Base-by-base conservation (phyloP, 2,113 vertebrate species). In the Nycticebus coucang region DNA sequence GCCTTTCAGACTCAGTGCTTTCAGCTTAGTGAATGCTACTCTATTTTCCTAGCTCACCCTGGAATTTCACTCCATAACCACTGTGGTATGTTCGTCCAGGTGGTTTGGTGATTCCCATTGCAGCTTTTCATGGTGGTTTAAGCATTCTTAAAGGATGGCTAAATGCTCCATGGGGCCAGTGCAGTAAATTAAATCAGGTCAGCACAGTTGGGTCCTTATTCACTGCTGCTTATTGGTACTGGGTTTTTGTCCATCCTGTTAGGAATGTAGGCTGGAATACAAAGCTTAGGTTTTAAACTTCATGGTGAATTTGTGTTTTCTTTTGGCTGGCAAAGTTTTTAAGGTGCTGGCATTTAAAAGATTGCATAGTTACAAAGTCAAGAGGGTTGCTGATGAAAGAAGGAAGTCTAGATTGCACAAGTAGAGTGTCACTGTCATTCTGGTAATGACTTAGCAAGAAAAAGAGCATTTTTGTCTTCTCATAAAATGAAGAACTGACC, bases 61-160 rank as follows among this genome's bases (percentile, higher is more conserved):
- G 15, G 94, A 95, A 81, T 96, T 79, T 97, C 82, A 96, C 96
- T 93, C 87, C 86, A 72, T 90, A 95, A 89, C 95, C 94, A 95
- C 86, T 95, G 95, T 97, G 94, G 86, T 92, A 60, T 97, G 22
- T 94, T 89, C 80, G 28, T 94, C 95, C 95, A 96, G 96, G 90
- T 97, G 91, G 86, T 88, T 96, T 93, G 93, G 95, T 96, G 96
- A 93, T 98, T 96, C 96, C 95, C 96, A 92, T 17, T 95, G 93
- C 89, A 97, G 89, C 89, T 82, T 97, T 98, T 97, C 97, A 96
- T 96, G 95, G 95, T 95, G 80, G 89, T 94, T 97, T 97, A 96
- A 95, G 68, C 95, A 93, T 98, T 96, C 97, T 97, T 97, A 97
- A 97, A 97, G 77, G 93, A 75, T 95, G 57, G 95, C 89, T 96